Evolutionary conservation across 1,140 invertebrate genomes (phyloP), one percentile per base, ranked within the genome.

Genomic region (Papilio machaon): DNA sequence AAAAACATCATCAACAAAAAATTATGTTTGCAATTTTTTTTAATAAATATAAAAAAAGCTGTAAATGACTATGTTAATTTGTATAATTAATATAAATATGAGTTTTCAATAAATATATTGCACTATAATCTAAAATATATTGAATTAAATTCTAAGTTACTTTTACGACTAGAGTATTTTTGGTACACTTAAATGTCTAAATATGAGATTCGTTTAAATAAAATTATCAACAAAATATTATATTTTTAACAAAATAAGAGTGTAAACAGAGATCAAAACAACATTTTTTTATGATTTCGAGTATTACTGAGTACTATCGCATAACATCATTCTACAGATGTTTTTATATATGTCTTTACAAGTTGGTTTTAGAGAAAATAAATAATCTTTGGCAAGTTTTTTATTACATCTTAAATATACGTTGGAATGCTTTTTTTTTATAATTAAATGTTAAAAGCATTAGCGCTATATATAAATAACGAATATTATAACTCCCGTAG

Each of bases 81-180:
- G 85, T 83, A 84, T 86, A 83, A 75, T 80, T 87, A 43, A 43
- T 43, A 75, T 88, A 86, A 84, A 85, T 85, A 88, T 82, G 52
- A 70, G 64, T 60, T 82, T 82, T 87, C 81, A 87, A 90, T 91
- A 91, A 92, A 91, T 91, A 93, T 92, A 93, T 92, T 93, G 92
- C 92, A 93, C 92, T 86, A 86, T 85, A 88, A 84, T 77, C 83
- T 83, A 87, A 84, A 80, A 81, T 76, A 87, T 82, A 85, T 80
- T 85, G 77, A 82, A 83, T 54, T 80, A 67, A 79, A 67, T 67
- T 64, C 58, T 79, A 79, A 75, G 84, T 81, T 30, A 30, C 23
- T 80, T 85, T 86, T 83, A 78, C 83, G 85, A 88, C 85, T 87
- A 87, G 86, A 88, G 84, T 89, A 87, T 85, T 85, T 86, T 85